These are phyloP conservation scores for Tethya wilhelma DNA, from an alignment of 37 sponge, comb jelly and placozoan genomes.

Conservation along the genomic window DNA sequence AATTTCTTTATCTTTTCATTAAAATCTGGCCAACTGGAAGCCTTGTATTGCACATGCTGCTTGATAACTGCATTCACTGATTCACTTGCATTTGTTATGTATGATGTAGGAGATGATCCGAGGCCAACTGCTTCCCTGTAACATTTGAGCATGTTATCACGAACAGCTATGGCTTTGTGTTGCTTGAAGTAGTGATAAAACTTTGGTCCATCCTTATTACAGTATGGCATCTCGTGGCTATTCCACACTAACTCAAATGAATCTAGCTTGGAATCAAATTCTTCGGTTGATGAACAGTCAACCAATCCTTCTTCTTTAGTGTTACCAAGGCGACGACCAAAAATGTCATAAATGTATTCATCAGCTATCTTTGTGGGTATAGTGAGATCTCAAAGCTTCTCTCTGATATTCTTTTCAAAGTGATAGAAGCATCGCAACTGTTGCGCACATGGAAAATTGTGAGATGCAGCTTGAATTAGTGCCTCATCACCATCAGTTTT, in stretches of 20 bases:
- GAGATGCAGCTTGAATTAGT: conserved; percentile 1
- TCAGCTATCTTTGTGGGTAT: neutral
- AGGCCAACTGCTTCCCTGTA: conserved; percentile 47
- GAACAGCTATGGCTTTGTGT: conserved; percentile 13
- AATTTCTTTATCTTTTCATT: neutral
- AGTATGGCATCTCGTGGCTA: neutral
- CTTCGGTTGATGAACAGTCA: neutral
- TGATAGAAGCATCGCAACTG: conserved; percentile 30
- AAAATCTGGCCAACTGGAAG: conserved; percentile 1
- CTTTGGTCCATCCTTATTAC: neutral
- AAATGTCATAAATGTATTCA: conserved; percentile 16
- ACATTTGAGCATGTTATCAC: conserved; percentile 28
- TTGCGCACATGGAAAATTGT: neutral
- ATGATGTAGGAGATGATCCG: conserved; percentile 38
- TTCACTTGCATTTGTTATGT: conserved; percentile 48
- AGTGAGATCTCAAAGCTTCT: conserved; percentile 13
- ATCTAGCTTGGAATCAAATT: conserved; percentile 22
- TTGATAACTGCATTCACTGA: conserved; percentile 56
- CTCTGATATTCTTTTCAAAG: conserved; percentile 9
- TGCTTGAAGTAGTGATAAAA: conserved; percentile 1
- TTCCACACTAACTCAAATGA: conserved; percentile 13
- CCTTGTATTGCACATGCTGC: conserved; percentile 37
- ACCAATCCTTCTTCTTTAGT: conserved; percentile 3
- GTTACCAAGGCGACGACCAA: conserved; percentile 9
- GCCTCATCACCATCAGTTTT: conserved; percentile 5